phyloP scores from a whole-genome alignment of 1,140 invertebrate genomes.

The Bombyx mandarina region DNA sequence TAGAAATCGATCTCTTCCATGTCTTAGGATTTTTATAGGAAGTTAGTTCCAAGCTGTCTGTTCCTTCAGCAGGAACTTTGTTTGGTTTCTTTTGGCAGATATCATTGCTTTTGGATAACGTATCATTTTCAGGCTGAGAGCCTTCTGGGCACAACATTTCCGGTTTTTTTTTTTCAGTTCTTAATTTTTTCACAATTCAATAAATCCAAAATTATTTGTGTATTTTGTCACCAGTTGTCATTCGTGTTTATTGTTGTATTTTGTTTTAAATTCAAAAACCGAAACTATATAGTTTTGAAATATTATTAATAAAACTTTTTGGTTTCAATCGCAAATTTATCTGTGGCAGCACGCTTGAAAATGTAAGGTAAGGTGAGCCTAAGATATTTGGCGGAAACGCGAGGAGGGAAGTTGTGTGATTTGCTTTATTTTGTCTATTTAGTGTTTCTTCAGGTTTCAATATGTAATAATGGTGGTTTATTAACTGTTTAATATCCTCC shows the following conservation, averaged over 20 bases:
- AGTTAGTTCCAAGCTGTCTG: constrained; percentile 37
- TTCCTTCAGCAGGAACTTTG: constrained; percentile 36
- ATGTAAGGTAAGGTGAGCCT: too few species aligned
- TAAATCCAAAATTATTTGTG: constrained; percentile 22
- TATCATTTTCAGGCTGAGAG: constrained; percentile 31
- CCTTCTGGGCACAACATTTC: constrained; percentile 42
- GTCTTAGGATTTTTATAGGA: constrained; percentile 51
- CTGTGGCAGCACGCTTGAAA: too few species aligned
- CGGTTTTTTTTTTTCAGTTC: constrained; percentile 11
- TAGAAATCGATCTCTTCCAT: constrained; percentile 58
- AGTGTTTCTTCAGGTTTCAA: too few species aligned
- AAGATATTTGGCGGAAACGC: too few species aligned
- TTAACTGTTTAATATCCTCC: too few species aligned
- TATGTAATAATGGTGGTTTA: too few species aligned
- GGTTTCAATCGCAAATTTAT: too few species aligned
- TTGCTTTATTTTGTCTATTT: too few species aligned
- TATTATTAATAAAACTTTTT: background rate
- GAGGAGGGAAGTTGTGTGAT: too few species aligned
- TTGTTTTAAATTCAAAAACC: constrained; percentile 12
- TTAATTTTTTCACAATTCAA: constrained; percentile 24
- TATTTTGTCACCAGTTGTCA: constrained; percentile 14
- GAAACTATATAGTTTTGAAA: background rate
- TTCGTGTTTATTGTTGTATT: constrained; percentile 8
- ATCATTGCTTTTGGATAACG: constrained; percentile 31
- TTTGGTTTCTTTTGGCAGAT: constrained; percentile 31